These are phyloP conservation scores for Cettia cetti DNA, from an alignment of 2,113 vertebrate genomes.

Conservation along the genomic window DNA sequence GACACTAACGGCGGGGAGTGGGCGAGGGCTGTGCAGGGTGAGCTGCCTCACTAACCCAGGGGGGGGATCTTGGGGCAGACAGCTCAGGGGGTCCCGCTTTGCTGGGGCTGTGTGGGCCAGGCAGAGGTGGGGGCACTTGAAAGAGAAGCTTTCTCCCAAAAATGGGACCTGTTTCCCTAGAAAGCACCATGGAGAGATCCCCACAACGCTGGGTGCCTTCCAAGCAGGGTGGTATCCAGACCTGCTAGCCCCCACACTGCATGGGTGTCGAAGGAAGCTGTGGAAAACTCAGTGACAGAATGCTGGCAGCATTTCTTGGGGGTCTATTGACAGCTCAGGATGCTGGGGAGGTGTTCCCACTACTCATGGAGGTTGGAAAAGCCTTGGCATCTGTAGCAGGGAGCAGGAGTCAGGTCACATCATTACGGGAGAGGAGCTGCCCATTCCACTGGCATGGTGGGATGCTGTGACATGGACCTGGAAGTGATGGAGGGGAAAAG, in stretches of 20 bases:
- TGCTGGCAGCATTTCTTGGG: background rate
- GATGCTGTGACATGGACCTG: background rate
- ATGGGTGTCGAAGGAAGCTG: background rate
- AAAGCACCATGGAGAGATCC: background rate
- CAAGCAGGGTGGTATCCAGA: background rate
- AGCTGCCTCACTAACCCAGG: background rate
- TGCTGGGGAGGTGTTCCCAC: background rate
- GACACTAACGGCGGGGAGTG: conserved; percentile 30
- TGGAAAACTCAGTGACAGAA: background rate
- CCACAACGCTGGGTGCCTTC: background rate
- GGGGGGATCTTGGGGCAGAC: background rate
- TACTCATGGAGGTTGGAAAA: background rate
- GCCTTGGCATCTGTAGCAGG: background rate
- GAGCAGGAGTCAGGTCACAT: background rate
- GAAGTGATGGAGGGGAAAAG: background rate
- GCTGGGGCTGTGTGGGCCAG: background rate
- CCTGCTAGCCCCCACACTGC: background rate
- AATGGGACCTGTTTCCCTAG: background rate
- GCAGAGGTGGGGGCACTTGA: fast-evolving
- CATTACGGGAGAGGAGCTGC: background rate
- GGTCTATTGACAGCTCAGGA: background rate
- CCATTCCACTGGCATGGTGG: fast-evolving
- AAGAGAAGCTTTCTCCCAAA: background rate
- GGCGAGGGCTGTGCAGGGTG: background rate
- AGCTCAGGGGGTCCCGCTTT: background rate